Percentiles rank a stretch among this genome's conserved stretches.
These are phyloP conservation scores for Potorous gilbertii DNA, from an alignment of 2,797 vertebrate species.

Conservation along the genomic window DNA sequence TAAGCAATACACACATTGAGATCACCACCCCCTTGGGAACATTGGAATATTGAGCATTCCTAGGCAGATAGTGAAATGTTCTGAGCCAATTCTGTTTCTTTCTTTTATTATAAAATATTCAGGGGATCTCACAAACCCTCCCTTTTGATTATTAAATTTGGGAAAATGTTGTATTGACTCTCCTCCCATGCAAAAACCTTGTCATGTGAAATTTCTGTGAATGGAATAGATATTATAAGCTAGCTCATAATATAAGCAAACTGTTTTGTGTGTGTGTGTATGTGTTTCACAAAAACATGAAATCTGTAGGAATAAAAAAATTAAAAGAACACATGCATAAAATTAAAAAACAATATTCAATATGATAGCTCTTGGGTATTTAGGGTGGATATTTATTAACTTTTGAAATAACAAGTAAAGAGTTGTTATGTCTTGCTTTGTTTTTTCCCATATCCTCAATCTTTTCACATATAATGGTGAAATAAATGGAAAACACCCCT, in stretches of 20 bases:
- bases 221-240: not conserved
- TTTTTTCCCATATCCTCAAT: slow-evolving; percentile 33
- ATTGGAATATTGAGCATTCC: not conserved
- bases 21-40: not conserved
- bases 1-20: not conserved
- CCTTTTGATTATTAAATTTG: not conserved
- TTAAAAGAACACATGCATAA: not conserved
- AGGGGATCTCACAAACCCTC: not conserved
- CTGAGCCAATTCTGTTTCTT: not conserved
- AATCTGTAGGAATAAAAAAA: slow-evolving; percentile 17
- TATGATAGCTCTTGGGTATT: not conserved
- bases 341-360: not conserved
- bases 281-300: not conserved
- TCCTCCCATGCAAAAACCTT: not conserved
- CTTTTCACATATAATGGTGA: slow-evolving; percentile 10
- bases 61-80: not conserved
- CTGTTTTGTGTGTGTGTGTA: too few species aligned
- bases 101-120: not conserved
- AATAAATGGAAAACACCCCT: slow-evolving; percentile 59
- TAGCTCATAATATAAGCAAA: slow-evolving; percentile 27
- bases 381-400: slow-evolving; percentile 58
- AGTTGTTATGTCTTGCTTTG: slow-evolving; percentile 35
- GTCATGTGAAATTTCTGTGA: not conserved
- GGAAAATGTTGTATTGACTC: not conserved
- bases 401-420: slow-evolving; percentile 59